Evolutionary conservation across 2,888 invertebrate genomes (phyloP).

Genomic region (Heteromurus nitidus): DNA sequence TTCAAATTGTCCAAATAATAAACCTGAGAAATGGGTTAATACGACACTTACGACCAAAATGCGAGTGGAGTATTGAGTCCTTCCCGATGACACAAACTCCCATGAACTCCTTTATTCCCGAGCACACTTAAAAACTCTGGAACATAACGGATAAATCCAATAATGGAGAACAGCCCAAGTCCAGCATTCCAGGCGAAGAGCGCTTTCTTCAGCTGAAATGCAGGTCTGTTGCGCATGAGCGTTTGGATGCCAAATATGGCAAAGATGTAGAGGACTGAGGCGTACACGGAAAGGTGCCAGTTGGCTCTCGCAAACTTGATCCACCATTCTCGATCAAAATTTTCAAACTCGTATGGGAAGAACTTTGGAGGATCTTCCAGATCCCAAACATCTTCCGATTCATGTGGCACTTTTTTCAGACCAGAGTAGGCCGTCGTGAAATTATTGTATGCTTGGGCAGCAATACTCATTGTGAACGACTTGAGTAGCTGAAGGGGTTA

Average conservation of each 20-base stretch:
- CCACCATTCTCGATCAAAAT: slow-evolving; percentile 64
- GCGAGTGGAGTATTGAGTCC: slow-evolving; percentile 46
- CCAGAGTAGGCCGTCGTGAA: slow-evolving; percentile 21
- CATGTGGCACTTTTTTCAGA: background rate
- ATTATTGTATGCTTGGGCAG: slow-evolving; percentile 37
- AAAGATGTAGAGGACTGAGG: slow-evolving; percentile 53
- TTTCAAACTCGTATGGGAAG: slow-evolving; percentile 56
- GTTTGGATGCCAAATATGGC: slow-evolving; percentile 62
- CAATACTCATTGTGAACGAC: slow-evolving; percentile 41
- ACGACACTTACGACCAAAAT: slow-evolving; percentile 51
- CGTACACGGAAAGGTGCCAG: slow-evolving; percentile 60
- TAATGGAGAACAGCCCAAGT: slow-evolving; percentile 61
- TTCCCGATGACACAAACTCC: slow-evolving; percentile 44
- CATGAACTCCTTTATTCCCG: slow-evolving; percentile 31
- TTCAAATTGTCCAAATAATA: too few relatives aligned
- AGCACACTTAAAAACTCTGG: slow-evolving; percentile 58
- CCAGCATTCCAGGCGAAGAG: slow-evolving; percentile 60
- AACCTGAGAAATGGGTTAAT: too few relatives aligned
- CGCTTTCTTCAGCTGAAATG: slow-evolving; percentile 53
- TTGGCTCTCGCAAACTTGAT: slow-evolving; percentile 48
- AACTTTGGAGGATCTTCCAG: slow-evolving; percentile 58
- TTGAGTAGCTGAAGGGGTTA: slow-evolving; percentile 14
- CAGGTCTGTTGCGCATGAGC: slow-evolving; percentile 53
- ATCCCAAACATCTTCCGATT: slow-evolving; percentile 35
- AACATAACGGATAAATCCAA: slow-evolving; percentile 62